Evolutionary conservation across 1,140 invertebrate species (phyloP), one percentile per base, ranked within the genome.

Genomic region (Archivesica marissinica): DNA sequence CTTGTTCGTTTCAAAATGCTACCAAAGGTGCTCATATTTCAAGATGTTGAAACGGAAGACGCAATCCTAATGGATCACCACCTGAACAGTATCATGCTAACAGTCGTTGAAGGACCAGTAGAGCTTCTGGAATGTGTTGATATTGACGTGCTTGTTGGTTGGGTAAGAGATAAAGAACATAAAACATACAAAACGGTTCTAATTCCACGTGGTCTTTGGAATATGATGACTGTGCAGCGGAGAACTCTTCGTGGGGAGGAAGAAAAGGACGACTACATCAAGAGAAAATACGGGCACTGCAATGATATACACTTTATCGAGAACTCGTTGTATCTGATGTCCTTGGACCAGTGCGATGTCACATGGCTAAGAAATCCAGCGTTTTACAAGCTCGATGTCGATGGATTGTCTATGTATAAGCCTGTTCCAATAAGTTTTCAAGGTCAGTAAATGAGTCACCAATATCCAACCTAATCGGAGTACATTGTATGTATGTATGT

Each of bases 81-180:
- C 6, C 4, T 47, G 35, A 9, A 50, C n/a, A 28, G 7, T 28
- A 30, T 23, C 30, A 50, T 23, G 44, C 0, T 30, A 47, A 9
- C 39, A 9, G 68, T 23, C 2, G 23, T 72, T 20, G 41, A 47
- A 44, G 13, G 9, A 15, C 41, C 41, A 20, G 20, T 72, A 23
- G 39, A 72, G 17, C 44, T 72, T 2, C 41, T 23, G 17, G 68
- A 44, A n/a, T 72, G 50, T 33, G 38, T 23, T 3, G 41, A 72
- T 23, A 50, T 44, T 20, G 41, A 72, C 30, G 2, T 72, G 41
- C 68, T 72, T 28, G 28, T 72, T 72, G 68, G 68, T 7, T 72
- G 44, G 41, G 25, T 50, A 15, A 30, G 68, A 47, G 35, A 72
- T 30, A 33, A 72, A 50, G 0, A 3, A 52, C 4, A 30, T 0